Conservation (phyloP, 1,140 invertebrate genomes). For the Schlechtendalia chinensis region DNA sequence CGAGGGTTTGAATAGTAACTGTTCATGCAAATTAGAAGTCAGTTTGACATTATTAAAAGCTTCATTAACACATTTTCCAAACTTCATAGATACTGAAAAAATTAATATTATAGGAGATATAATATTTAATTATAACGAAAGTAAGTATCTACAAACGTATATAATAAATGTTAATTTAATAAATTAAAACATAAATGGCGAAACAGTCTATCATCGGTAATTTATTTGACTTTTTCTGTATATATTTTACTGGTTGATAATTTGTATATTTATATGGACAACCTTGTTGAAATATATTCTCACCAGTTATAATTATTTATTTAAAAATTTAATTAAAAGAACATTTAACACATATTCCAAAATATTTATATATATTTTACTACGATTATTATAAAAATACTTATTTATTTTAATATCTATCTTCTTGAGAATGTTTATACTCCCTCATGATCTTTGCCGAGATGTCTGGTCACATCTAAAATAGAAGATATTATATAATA, state of each 20-base stretch:
- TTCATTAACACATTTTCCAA: conserved; percentile 23
- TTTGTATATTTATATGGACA: neutral
- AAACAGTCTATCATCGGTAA: too few species aligned
- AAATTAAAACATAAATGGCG: neutral
- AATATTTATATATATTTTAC: too few species aligned
- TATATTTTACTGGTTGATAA: neutral
- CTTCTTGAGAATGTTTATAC: too few species aligned
- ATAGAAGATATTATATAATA: too few species aligned
- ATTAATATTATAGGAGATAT: conserved; percentile 38
- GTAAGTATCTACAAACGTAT: neutral
- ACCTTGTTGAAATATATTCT: too few species aligned
- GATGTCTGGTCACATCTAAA: too few species aligned
- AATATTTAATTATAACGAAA: conserved; percentile 39
- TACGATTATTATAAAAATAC: too few species aligned
- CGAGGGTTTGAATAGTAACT: conserved; percentile 30
- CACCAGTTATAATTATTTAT: too few species aligned
- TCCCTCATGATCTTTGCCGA: too few species aligned
- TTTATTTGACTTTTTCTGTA: neutral
- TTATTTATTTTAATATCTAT: too few species aligned
- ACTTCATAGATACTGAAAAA: conserved; percentile 21
- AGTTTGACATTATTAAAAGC: conserved; percentile 30
- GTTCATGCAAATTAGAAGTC: conserved; percentile 10
- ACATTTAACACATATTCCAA: too few species aligned
- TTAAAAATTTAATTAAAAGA: too few species aligned
- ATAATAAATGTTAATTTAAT: neutral